Base-by-base conservation (phyloP, 2,113 vertebrate species). In the Terrapene triunguis region DNA sequence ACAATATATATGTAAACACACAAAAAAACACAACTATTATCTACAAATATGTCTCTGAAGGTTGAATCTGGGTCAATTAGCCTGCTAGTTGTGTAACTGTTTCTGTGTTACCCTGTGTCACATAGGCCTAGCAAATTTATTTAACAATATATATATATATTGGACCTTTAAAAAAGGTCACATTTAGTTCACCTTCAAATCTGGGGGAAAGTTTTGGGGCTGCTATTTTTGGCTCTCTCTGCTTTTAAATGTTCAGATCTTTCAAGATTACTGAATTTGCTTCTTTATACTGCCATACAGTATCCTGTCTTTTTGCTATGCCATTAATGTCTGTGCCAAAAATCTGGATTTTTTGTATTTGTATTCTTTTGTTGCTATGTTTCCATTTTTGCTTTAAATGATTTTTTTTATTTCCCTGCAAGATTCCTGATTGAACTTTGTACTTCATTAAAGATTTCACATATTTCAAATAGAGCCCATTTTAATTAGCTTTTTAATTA, bases 401-500 rank as follows among this genome's bases (percentile, higher is more conserved):
- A 80, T 87, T 89, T 83, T 87, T 88, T 87, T 87, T 38, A 48
- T 90, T 93, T 90, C 76, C 80, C 14, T 89, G 57, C 62, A 94
- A 89, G 59, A 57, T 87, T 92, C 54, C 48, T 82, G 14, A 90
- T 72, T 94, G 14, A 87, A 32, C 35, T 44, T 27, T 35, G 19
- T 72, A 38, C 59, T 84, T 95, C 25, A 38, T 65, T 42, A 76
- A 84, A 29, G 38, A 42, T 35, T 53, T 83, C 50, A 51, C n/a
- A 16, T 76, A 72, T 85, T 87, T 84, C 29, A 87, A 21, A 84
- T 90, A 65, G 29, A 55, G n/a, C 65, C 90, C 25, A 42, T 85
- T 93, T 32, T 92, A 93, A 96, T 95, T 53, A 85, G 35, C 8
- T 92, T 79, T 92, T 89, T 92, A 94, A 93, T 95, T 92, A 89